These are phyloP conservation scores for Atopsyche davidsoni DNA, from an alignment of 1,140 invertebrate genomes.

Conservation along the genomic window DNA sequence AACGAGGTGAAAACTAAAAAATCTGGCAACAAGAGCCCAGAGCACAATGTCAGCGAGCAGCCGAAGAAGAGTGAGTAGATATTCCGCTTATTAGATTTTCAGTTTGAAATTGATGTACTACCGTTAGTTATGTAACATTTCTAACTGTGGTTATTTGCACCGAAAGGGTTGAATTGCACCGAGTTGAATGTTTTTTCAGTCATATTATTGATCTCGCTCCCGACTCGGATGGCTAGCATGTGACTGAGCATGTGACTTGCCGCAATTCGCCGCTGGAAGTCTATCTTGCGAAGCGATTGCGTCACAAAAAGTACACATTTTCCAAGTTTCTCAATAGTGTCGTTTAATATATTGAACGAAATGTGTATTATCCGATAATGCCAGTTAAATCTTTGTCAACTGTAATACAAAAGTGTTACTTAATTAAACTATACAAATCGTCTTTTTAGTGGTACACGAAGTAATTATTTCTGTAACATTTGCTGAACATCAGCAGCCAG, in stretches of 20 bases:
- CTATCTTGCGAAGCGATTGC: conserved; percentile 13
- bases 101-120: conserved; percentile 9
- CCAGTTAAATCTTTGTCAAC: no score
- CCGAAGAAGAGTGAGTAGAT: conserved; percentile 45
- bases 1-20: conserved; percentile 49
- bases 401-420: no score
- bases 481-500: no score
- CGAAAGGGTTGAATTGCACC: neutral
- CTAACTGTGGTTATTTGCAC: conserved; percentile 30
- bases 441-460: no score
- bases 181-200: neutral
- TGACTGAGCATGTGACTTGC: conserved; percentile 24
- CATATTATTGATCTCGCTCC: conserved; percentile 15
- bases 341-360: no score
- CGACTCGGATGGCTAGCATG: conserved; percentile 15
- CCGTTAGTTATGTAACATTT: conserved; percentile 46
- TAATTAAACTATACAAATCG: no score
- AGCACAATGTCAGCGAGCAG: conserved; percentile 39
- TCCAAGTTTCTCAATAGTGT: no score
- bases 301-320: conserved; percentile 20
- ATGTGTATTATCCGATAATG: no score
- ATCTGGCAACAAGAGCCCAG: conserved; percentile 38
- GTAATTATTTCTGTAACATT: no score
- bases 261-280: conserved; percentile 8
- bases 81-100: conserved; percentile 16